Evolutionary conservation across 1,140 invertebrate species (phyloP).

Genomic region (Vollenhovia emeryi): DNA sequence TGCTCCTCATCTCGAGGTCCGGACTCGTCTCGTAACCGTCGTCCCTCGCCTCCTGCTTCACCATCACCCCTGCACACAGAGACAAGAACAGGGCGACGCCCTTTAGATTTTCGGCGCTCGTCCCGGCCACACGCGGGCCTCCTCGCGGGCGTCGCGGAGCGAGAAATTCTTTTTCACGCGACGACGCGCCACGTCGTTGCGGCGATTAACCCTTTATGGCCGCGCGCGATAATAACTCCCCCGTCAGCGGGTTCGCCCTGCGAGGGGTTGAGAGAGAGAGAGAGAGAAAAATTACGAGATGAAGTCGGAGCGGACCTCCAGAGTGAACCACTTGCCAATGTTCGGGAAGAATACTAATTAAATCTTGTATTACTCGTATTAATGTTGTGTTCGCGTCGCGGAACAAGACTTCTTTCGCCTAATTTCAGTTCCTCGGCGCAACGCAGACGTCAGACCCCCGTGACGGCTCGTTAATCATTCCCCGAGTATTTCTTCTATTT

Average conservation of each 20-base stretch:
- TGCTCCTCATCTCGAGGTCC: conserved; percentile 89
- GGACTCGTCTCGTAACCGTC: conserved; percentile 95
- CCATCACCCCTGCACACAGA: conserved; percentile 83
- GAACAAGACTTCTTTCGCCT: neutral
- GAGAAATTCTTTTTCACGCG: conserved; percentile 10
- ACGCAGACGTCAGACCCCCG: neutral
- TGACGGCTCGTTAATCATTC: conserved; percentile 43
- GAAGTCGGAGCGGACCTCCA: neutral
- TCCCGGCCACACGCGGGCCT: neutral
- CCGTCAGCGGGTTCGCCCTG: neutral
- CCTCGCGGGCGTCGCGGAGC: neutral
- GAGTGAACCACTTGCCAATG: neutral
- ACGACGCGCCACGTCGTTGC: neutral
- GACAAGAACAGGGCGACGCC: conserved; percentile 59
- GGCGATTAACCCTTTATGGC: conserved; percentile 3
- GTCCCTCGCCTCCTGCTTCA: conserved; percentile 91
- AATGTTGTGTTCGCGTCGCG: neutral
- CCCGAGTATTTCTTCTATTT: conserved; percentile 48
- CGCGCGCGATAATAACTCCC: conserved; percentile 13
- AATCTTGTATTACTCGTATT: neutral
- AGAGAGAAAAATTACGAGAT: neutral
- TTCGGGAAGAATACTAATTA: neutral
- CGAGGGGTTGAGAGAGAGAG: neutral
- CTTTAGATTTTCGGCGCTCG: conserved; percentile 48
- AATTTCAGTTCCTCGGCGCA: conserved; percentile 12